Conservation (phyloP, 2,888 invertebrate genomes). For the Drosophila pseudotakahashii region DNA sequence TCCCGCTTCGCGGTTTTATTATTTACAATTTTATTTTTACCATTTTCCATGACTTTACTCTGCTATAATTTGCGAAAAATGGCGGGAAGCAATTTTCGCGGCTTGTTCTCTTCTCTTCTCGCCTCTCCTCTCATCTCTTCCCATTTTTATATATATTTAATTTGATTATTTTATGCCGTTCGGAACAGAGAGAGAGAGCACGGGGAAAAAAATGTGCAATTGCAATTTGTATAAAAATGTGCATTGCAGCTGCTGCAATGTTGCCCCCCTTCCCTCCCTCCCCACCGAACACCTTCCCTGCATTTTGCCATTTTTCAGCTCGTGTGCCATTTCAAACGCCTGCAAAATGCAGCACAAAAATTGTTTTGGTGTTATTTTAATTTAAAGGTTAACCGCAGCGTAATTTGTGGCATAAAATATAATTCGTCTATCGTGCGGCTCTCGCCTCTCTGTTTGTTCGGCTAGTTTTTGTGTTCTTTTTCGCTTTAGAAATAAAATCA, state of each 20-base stretch:
- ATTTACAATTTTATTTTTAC: conserved; percentile 76
- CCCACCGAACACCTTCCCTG: conserved; percentile 2
- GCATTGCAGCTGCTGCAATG: conserved; percentile 72
- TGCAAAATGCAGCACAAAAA: conserved; percentile 71
- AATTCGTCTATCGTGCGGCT: conserved; percentile 71
- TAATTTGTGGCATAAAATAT: conserved; percentile 81
- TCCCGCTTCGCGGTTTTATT: conserved; percentile 78
- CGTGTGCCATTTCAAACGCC: conserved; percentile 40
- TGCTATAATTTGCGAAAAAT: conserved; percentile 60
- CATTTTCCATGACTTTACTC: conserved; percentile 42
- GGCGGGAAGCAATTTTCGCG: conserved; percentile 52
- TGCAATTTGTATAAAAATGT: conserved; percentile 59
- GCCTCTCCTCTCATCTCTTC: no score
- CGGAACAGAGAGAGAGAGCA: conserved; percentile 5
- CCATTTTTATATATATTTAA: conserved; percentile 64
- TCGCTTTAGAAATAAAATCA: conserved; percentile 34
- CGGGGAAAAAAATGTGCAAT: conserved; percentile 32
- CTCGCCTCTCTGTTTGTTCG: conserved; percentile 48
- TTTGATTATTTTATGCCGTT: conserved; percentile 81
- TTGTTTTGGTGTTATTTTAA: conserved; percentile 81
- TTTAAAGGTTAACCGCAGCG: conserved; percentile 82
- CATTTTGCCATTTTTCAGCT: neutral
- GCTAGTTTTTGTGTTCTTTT: conserved; percentile 20
- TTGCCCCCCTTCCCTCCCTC: neutral
- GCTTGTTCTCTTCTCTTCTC: conserved; percentile 44